Conservation (phyloP, 2,113 vertebrate genomes). For the Mastomys natalensis region DNA sequence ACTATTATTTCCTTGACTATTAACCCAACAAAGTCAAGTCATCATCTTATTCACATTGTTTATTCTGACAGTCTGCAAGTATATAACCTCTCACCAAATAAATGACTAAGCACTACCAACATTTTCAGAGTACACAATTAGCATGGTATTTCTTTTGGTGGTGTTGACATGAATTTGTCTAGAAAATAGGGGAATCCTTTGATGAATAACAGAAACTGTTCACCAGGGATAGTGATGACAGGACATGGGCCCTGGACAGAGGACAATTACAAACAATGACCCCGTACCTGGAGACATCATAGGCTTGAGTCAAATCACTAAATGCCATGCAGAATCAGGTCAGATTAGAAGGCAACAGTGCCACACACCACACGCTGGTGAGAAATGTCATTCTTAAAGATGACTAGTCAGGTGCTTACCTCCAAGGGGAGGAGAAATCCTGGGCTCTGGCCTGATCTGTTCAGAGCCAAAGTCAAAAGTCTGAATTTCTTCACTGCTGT, state of each 20-base stretch:
- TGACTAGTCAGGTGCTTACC: constrained; percentile 78
- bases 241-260: background rate
- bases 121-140: background rate
- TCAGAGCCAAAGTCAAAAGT: constrained; percentile 89
- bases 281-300: background rate
- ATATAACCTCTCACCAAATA: background rate
- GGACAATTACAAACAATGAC: background rate
- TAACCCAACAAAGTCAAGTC: too few species aligned
- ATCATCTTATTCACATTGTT: constrained; percentile 45
- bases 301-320: background rate
- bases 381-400: constrained; percentile 10
- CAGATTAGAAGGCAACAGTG: background rate
- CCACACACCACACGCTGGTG: background rate
- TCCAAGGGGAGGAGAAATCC: constrained; percentile 83
- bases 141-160: constrained; percentile 16
- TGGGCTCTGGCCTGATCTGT: constrained; percentile 84
- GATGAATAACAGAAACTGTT: background rate
- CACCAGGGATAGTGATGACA: background rate
- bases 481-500: constrained; percentile 86
- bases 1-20: too few species aligned
- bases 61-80: background rate
- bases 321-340: background rate
- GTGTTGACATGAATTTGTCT: constrained; percentile 28
- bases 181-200: background rate
- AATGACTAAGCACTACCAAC: constrained; percentile 26